phyloP scores from a whole-genome alignment of 1,140 invertebrate species.

The Drosophila pandora region DNA sequence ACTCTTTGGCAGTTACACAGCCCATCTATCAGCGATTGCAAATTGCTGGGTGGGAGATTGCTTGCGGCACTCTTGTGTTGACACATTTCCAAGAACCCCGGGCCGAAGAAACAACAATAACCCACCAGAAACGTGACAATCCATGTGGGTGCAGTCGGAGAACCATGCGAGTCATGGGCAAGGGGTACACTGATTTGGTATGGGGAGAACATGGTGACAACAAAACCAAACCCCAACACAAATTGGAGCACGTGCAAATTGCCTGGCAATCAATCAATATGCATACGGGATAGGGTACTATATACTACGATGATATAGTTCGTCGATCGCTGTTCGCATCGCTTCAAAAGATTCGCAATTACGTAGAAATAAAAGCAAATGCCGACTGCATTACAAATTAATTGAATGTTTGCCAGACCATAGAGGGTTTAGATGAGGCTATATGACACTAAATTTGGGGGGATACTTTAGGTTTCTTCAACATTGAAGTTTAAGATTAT shows the following conservation, averaged over 20 bases:
- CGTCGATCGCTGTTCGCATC: constrained; percentile 48
- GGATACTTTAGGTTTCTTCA: neutral
- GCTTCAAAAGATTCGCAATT: constrained; percentile 70
- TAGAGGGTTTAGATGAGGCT: constrained; percentile 2
- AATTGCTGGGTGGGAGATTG: constrained; percentile 32
- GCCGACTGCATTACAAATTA: constrained; percentile 63
- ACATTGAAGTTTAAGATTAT: too few species aligned
- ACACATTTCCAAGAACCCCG: constrained; percentile 41
- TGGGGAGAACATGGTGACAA: constrained; percentile 44
- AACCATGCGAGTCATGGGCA: constrained; percentile 11
- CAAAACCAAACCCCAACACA: constrained; percentile 33
- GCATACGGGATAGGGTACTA: constrained; percentile 47
- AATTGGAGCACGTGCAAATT: constrained; percentile 68
- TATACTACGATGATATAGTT: constrained; percentile 66
- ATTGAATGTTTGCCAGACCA: constrained; percentile 33
- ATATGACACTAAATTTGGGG: neutral
- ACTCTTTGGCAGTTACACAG: constrained; percentile 50
- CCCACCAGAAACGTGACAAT: constrained; percentile 43
- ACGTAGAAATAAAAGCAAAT: constrained; percentile 71
- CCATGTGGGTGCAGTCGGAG: constrained; percentile 46
- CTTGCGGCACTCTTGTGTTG: constrained; percentile 27
- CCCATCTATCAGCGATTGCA: constrained; percentile 53
- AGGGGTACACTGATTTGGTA: constrained; percentile 39
- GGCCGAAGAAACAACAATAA: constrained; percentile 9
- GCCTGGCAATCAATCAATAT: constrained; percentile 65